Evolutionary conservation across 1,140 invertebrate species (phyloP).

Genomic region (Eriosoma lanigerum): DNA sequence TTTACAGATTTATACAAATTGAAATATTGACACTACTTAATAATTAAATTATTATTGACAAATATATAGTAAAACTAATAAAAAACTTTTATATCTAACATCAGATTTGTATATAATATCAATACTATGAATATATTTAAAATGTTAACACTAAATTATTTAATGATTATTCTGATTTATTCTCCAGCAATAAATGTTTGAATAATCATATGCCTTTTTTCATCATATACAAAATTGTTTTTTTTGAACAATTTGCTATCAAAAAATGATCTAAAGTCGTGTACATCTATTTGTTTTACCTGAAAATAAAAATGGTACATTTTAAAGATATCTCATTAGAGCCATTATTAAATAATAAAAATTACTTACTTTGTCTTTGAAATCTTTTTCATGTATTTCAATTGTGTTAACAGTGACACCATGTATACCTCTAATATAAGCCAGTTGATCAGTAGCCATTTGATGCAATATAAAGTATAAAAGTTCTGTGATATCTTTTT

Average conservation of each 20-base stretch:
- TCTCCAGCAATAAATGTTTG: slow-evolving; percentile 65
- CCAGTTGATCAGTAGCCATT: slow-evolving; percentile 85
- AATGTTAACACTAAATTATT: no score
- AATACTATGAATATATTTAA: no score
- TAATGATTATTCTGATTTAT: no score
- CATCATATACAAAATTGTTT: slow-evolving; percentile 88
- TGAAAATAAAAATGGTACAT: slow-evolving; percentile 60
- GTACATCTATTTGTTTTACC: slow-evolving; percentile 90
- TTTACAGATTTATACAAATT: no score
- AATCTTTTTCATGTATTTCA: slow-evolving; percentile 88
- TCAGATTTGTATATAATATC: no score
- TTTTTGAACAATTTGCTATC: slow-evolving; percentile 85
- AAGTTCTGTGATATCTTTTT: slow-evolving; percentile 94
- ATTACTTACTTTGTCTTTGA: slow-evolving; percentile 75
- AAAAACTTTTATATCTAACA: no score
- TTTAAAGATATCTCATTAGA: background rate
- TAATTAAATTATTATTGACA: no score
- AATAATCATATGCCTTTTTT: slow-evolving; percentile 79
- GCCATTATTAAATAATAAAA: background rate
- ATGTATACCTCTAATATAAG: slow-evolving; percentile 81
- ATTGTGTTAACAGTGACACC: slow-evolving; percentile 73
- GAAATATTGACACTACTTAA: no score
- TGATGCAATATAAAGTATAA: slow-evolving; percentile 94
- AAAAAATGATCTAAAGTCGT: slow-evolving; percentile 88
- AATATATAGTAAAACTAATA: no score